These are phyloP conservation scores for Labia minor DNA, from an alignment of 2,888 invertebrate genomes.

Conservation along the genomic window DNA sequence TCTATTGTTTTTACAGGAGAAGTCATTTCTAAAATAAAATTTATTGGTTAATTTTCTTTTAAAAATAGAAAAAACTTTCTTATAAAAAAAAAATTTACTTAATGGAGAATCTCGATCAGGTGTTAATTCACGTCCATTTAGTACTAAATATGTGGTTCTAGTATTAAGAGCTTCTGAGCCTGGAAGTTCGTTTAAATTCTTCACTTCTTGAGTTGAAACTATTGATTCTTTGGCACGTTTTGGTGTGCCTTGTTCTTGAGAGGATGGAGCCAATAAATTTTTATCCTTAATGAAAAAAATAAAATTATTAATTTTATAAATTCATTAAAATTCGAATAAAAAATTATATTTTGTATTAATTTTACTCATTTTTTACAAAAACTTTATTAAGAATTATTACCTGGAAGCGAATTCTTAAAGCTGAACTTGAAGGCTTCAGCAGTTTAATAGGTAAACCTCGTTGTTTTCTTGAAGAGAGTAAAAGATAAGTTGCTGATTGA, in stretches of 20 bases:
- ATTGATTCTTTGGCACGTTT: too few species aligned
- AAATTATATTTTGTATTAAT: too few species aligned
- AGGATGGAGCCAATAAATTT: too few species aligned
- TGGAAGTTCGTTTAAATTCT: too few species aligned
- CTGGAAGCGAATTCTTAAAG: neutral
- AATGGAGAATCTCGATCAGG: neutral
- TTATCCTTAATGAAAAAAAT: too few species aligned
- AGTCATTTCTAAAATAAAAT: neutral
- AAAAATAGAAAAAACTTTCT: too few species aligned
- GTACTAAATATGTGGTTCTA: neutral
- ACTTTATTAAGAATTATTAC: neutral
- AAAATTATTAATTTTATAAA: too few species aligned
- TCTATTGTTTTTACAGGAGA: neutral
- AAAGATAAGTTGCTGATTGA: conserved; percentile 60
- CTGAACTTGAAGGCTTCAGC: neutral
- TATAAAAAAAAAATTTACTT: neutral
- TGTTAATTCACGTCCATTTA: neutral
- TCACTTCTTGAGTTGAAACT: too few species aligned
- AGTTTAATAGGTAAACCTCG: conserved; percentile 41
- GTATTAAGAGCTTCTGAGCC: neutral
- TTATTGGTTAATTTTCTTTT: neutral
- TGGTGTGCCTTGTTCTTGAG: too few species aligned
- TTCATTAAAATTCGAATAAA: too few species aligned
- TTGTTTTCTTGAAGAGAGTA: conserved; percentile 50
- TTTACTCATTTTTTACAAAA: too few species aligned